Evolutionary conservation across 2,888 invertebrate species (phyloP), one percentile per base, ranked within the genome.

Genomic region (Zaprionus lineosus): DNA sequence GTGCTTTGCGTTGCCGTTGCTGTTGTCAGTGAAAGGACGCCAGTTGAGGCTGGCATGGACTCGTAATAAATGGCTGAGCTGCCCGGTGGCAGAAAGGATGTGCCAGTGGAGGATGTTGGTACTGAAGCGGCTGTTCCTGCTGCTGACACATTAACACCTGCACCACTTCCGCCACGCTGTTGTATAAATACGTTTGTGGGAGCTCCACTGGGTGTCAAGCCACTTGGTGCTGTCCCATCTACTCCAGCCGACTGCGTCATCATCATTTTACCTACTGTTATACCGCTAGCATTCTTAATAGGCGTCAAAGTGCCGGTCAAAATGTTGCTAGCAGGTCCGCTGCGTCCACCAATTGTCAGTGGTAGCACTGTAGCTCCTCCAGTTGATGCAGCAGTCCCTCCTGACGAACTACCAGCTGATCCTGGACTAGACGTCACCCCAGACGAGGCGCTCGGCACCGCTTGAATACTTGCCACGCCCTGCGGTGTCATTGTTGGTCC

Each of bases 41-140:
- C 89, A 0, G 89, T 89, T 0, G 69, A 69, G 0, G 89, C 86
- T 1, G 90, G 89, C 51, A 90, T 88, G 0, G 89, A 90, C 63
- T 90, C 90, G 57, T 90, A 90, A 57, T 89, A 90, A 18, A 90
- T 89, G 1, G 90, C 89, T 0, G 90, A 88, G 26, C 88, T 87
- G 19, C 88, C 88, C 0, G 86, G 75, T 1, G 88, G 86, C 34
- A 88, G 61, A 52, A 88, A 89, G 0, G 87, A 72, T 12, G 82
- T 11, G 0, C 66, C 71, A 3, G 73, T 55, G 14, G 52, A 43
- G 0, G 78, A 61, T 9, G 70, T 68, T 9, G 84, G 84, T 26
- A 84, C 75, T 2, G 82, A 21, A 19, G 71, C 48, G 2, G 77
- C 68, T 1, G 16, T 43, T 2, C 77, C 64, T 21, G 55, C 44